Base-by-base conservation (phyloP, 2,888 invertebrate species). In the Drosophila demipolita region DNA sequence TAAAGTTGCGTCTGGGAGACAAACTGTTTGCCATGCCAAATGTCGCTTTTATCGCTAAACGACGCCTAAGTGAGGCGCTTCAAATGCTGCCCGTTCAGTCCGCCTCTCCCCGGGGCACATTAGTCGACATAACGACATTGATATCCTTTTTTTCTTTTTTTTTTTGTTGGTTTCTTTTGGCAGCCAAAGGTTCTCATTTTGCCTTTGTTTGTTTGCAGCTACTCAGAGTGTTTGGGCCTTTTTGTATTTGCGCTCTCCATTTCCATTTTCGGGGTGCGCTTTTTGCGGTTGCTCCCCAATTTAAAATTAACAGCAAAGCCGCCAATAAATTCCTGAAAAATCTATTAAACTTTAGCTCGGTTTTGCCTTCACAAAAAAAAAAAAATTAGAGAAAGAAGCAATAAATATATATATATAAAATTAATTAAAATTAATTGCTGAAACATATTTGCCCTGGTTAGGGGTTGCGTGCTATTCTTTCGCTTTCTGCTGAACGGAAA, bases 401-500 rank as follows among this genome's bases (percentile, higher is more conserved):
- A 8, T 45, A 23, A 23, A 12, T 15, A 20, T 45, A 12, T 45
- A 63, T 67, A 60, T 72, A 78, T 82, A 66, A 88, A 83, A 83
- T 90, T 90, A 89, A 89, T 89, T 89, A 89, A 89, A 90, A 89
- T 90, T 88, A 88, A 88, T 85, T 90, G 79, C 75, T 72, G 42
- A 70, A 79, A 70, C 73, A 81, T 89, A 81, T 86, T 84, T 78
- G 73, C 66, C 59, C 75, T 74, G 53, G 75, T 65, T 70, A 73
- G 48, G 58, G 60, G 3, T n/a, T 29, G 23, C 1, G 3, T 54
- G n/a, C 45, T 60, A 66, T 73, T 52, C 55, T 49, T 38, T 66
- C 38, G 32, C 48, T 26, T 38, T 32, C 53, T 54, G 45, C 36
- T 45, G 35, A 65, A 40, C 63, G 42, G 50, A 50, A 66, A 66